These are phyloP conservation scores for Saguinus midas DNA, from an alignment of 2,113 vertebrate species.

Conservation along the genomic window DNA sequence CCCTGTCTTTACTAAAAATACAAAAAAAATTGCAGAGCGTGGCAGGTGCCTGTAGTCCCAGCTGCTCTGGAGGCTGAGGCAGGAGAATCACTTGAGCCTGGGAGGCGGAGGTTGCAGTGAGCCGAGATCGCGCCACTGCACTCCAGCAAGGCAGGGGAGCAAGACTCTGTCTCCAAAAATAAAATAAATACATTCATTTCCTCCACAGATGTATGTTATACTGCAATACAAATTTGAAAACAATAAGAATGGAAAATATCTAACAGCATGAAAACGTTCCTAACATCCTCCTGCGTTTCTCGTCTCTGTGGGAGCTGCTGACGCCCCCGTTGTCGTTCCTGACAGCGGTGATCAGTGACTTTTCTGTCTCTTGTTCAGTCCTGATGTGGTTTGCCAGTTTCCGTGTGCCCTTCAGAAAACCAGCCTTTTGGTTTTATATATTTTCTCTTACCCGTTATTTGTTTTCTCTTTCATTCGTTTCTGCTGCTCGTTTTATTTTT, in stretches of 20 bases:
- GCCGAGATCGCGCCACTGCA: too few species aligned
- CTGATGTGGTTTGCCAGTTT: background rate
- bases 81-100: too few species aligned
- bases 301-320: background rate
- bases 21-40: too few species aligned
- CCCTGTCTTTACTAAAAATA: too few species aligned
- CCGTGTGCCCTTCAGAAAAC: background rate
- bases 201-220: too few species aligned
- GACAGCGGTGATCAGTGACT: rapidly evolving
- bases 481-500: background rate
- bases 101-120: too few species aligned
- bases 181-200: background rate
- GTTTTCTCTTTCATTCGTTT: background rate
- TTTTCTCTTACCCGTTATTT: background rate
- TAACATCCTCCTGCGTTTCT: background rate
- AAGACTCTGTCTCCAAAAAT: too few species aligned
- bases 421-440: background rate
- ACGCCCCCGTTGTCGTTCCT: too few species aligned
- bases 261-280: background rate
- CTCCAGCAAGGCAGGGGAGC: too few species aligned
- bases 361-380: background rate
- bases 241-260: background rate
- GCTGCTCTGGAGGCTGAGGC: too few species aligned
- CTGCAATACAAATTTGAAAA: background rate
- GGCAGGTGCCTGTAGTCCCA: too few species aligned